These are phyloP conservation scores for Phyllopteryx taeniolatus DNA, from an alignment of 2,113 vertebrate species.

Conservation along the genomic window DNA sequence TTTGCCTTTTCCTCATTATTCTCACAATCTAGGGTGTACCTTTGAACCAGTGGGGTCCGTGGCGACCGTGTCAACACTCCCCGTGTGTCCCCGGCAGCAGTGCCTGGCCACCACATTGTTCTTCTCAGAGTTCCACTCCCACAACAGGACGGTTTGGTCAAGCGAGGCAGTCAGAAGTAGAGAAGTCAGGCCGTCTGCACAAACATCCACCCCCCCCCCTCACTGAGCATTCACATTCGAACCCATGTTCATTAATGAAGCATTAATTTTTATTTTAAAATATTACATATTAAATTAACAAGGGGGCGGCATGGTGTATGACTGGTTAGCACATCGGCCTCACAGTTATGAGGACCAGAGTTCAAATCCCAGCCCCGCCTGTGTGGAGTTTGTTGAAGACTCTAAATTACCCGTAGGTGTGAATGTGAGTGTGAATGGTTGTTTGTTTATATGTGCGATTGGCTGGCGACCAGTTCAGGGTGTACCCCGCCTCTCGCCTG, in stretches of 20 bases:
- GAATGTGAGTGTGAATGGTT: too few species aligned
- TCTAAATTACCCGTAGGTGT: too few species aligned
- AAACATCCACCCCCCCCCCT: not conserved
- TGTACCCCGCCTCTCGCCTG: too few species aligned
- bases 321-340: too few species aligned
- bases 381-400: too few species aligned
- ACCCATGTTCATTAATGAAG: not conserved
- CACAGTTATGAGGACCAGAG: too few species aligned
- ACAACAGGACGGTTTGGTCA: slow-evolving; percentile 91
- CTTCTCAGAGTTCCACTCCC: slow-evolving; percentile 93
- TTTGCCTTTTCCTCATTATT: not conserved
- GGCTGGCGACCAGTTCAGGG: too few species aligned
- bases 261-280: too few species aligned
- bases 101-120: slow-evolving; percentile 89
- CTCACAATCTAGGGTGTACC: slow-evolving; percentile 58
- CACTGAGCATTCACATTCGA: not conserved
- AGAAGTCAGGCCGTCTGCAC: slow-evolving; percentile 82
- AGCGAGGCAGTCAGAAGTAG: slow-evolving; percentile 89
- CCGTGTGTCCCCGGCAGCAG: slow-evolving; percentile 90
- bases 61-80: slow-evolving; percentile 85
- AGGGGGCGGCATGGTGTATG: too few species aligned
- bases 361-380: too few species aligned
- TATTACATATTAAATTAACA: too few species aligned
- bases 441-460: too few species aligned
- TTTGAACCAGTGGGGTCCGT: slow-evolving; percentile 83